These are phyloP conservation scores for Hippasteria phrygiana DNA, from an alignment of 53 echinoderm and acorn worm genomes.

Conservation along the genomic window DNA sequence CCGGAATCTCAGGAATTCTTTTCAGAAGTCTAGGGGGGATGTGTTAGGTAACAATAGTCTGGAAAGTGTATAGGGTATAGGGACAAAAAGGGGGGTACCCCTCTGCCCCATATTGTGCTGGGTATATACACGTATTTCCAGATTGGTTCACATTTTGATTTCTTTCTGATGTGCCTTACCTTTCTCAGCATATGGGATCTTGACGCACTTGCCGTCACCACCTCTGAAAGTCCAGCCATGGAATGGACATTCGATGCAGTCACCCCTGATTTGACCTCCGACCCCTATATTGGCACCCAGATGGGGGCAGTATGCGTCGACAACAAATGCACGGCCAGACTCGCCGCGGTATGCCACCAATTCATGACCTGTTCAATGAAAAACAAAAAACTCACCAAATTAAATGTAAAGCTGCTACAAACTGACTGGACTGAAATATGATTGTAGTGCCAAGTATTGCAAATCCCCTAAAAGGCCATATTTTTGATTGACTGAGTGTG, in stretches of 20 bases:
- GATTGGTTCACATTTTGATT: too few relatives aligned
- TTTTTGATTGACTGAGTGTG: too few relatives aligned
- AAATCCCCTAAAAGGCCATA: too few relatives aligned
- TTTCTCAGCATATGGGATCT: constrained; percentile 88
- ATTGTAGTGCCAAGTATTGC: too few relatives aligned
- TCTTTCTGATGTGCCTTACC: neutral
- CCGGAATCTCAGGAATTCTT: too few relatives aligned
- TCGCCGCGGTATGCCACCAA: constrained; percentile 88
- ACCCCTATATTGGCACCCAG: constrained; percentile 94
- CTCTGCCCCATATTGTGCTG: too few relatives aligned
- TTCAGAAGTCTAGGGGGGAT: too few relatives aligned
- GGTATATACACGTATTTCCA: too few relatives aligned
- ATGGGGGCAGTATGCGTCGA: constrained; percentile 98
- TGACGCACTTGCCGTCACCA: constrained; percentile 89
- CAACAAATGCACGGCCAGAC: constrained; percentile 78
- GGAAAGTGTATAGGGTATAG: too few relatives aligned
- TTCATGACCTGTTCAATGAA: constrained; percentile 62
- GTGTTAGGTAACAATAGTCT: too few relatives aligned
- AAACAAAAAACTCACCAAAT: neutral
- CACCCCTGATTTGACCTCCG: constrained; percentile 86
- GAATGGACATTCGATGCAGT: constrained; percentile 94
- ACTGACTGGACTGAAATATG: too few relatives aligned
- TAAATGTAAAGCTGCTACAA: neutral
- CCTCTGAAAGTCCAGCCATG: constrained; percentile 95
- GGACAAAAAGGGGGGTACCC: too few relatives aligned